phyloP scores from a whole-genome alignment of 2,888 invertebrate genomes.

The Caenorhabditis sp. region DNA sequence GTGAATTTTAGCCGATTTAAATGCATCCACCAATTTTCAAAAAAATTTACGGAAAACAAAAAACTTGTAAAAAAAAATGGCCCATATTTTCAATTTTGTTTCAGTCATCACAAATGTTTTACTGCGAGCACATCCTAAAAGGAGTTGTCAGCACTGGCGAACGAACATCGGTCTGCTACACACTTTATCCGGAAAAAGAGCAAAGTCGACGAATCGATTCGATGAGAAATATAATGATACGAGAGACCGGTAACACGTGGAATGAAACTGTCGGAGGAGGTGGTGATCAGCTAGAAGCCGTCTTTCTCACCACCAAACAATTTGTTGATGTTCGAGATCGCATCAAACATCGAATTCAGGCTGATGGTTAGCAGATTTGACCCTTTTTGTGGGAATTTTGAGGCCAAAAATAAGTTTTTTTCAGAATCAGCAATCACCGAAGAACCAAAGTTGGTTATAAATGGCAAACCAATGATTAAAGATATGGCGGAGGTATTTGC shows the following conservation, averaged over 20 bases:
- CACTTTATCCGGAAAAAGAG: constrained; percentile 38
- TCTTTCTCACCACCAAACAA: constrained; percentile 34
- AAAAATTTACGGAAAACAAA: too few species aligned
- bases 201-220: constrained; percentile 8
- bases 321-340: constrained; percentile 27
- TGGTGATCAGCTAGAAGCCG: constrained; percentile 40
- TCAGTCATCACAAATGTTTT: constrained; percentile 39
- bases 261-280: constrained; percentile 21
- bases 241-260: constrained; percentile 39
- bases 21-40: too few species aligned
- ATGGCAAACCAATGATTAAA: constrained; percentile 39
- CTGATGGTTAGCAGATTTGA: background rate
- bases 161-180: constrained; percentile 42
- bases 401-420: background rate
- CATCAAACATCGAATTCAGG: constrained; percentile 12
- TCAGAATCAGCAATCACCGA: background rate
- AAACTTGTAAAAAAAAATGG: too few species aligned
- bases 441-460: background rate
- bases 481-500: constrained; percentile 31
- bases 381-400: background rate
- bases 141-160: constrained; percentile 36
- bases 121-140: constrained; percentile 41
- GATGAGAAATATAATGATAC: constrained; percentile 23
- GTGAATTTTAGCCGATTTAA: too few species aligned
- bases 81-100: too few species aligned